Evolutionary conservation across 2,797 vertebrate species (phyloP), one percentile per base, ranked within the genome.

Genomic region (Danio kyathit): DNA sequence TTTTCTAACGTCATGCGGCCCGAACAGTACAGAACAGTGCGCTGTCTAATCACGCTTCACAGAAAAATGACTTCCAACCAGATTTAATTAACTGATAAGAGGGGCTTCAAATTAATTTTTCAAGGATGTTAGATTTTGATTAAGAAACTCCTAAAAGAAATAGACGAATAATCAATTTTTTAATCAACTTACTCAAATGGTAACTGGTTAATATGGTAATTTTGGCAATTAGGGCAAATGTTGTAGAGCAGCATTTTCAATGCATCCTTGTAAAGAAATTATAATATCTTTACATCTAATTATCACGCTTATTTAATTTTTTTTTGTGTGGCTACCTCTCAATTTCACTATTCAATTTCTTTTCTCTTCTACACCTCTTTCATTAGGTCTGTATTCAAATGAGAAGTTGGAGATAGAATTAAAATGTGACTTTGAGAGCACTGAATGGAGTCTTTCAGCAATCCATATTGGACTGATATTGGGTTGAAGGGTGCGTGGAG

Each of bases 11-110:
- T 92, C 91, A 93, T 92, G 91, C 90, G 89, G 92, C 91, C 91
- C 92, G 93, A 95, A 93, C 93, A 91, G 92, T 90, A 92, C 91
- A 94, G 89, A 94, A 95, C 93, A 94, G 94, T 94, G 90, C 90
- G 80, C 90, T 93, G 87, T 92, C 94, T 94, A 96, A 95, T 96
- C 95, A 94, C 94, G 95, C 87, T 91, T 93, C 90, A 89, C 89
- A 91, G 92, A 78, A 95, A 96, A 96, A 96, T 95, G 95, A 96
- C 96, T 96, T 96, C 96, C 95, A 95, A 96, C 93, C 95, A 96
- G 97, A 99, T 99, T 99, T 98, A 99, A 99, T 99, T 99, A 99
- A 99, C 97, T 99, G 97, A 99, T 99, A 99, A 98, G 93, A 96
- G 95, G 95, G 92, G 96, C 96, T 98, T 99, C 97, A 97, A 99